A percentile compares a stretch with the other conserved stretches of the same genome.
phyloP scores from a whole-genome alignment of 2,113 vertebrate genomes.

The Corydoras maculifer region DNA sequence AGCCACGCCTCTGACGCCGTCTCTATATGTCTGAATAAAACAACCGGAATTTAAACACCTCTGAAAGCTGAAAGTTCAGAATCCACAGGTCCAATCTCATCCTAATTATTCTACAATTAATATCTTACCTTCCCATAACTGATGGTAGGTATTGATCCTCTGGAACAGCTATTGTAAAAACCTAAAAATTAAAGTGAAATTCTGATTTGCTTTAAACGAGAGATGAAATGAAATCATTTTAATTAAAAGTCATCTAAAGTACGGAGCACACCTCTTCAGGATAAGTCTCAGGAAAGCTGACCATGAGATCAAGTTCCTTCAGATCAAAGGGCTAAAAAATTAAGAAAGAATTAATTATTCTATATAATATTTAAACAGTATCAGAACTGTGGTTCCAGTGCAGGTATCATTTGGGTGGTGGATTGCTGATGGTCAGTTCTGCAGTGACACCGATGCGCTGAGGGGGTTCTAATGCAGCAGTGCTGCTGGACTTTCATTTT shows the following conservation, averaged over 20 bases:
- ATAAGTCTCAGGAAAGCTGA: conserved; percentile 72
- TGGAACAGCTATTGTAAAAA: conserved; percentile 69
- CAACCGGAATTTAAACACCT: neutral
- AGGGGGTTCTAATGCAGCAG: no score
- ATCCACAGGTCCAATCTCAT: no score
- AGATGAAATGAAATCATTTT: neutral
- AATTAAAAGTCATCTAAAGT: neutral
- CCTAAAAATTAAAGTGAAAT: conserved; percentile 44
- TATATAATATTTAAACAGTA: no score
- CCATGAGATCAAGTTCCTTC: conserved; percentile 69
- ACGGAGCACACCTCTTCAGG: conserved; percentile 64
- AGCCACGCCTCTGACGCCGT: conserved; percentile 66
- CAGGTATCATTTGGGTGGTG: no score
- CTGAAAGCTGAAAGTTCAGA: neutral
- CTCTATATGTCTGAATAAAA: conserved; percentile 58
- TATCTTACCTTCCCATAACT: conserved; percentile 66
- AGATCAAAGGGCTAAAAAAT: conserved; percentile 69
- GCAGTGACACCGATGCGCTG: no score
- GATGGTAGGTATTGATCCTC: conserved; percentile 67
- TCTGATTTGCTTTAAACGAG: neutral
- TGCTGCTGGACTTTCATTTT: no score
- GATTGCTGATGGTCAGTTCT: no score
- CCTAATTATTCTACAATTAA: no score
- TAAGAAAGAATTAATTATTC: conserved; percentile 16
- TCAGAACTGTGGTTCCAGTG: no score